Conservation (phyloP, 2,113 vertebrate genomes). For the Pterocles burchelli region DNA sequence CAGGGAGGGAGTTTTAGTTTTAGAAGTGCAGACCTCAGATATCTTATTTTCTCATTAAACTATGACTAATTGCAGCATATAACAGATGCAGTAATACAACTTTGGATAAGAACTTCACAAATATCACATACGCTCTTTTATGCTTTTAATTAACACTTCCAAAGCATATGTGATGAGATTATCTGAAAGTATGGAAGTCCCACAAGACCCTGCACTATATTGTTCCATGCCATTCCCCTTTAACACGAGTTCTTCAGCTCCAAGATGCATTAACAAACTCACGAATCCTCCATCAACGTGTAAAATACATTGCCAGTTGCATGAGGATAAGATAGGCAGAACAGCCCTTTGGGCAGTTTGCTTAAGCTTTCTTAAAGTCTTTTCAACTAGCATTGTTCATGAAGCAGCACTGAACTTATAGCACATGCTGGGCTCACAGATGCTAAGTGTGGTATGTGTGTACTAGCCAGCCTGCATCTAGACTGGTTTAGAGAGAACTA, state of each 20-base stretch:
- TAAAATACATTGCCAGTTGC: not conserved
- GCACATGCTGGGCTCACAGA: not conserved
- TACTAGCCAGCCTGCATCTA: not conserved
- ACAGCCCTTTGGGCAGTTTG: not conserved
- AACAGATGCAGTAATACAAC: not conserved
- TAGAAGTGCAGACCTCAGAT: not conserved
- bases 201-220: not conserved
- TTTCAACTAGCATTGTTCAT: not conserved
- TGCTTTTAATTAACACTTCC: conserved; percentile 29
- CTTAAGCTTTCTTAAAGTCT: not conserved
- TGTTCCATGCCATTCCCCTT: not conserved
- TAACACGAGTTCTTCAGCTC: not conserved
- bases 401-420: not conserved
- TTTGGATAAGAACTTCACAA: not conserved
- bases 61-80: not conserved
- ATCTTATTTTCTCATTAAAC: conserved; percentile 10
- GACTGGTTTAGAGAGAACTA: not conserved
- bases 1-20: not conserved
- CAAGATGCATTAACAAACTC: not conserved
- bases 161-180: not conserved
- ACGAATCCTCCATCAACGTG: not conserved
- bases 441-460: not conserved
- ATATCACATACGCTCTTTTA: not conserved
- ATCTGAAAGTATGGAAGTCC: not conserved
- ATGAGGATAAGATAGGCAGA: not conserved